Percentiles rank a stretch among this genome's conserved stretches.
These are phyloP conservation scores for Ennomos fuscantarius DNA, from an alignment of 2,888 invertebrate species.

Conservation along the genomic window DNA sequence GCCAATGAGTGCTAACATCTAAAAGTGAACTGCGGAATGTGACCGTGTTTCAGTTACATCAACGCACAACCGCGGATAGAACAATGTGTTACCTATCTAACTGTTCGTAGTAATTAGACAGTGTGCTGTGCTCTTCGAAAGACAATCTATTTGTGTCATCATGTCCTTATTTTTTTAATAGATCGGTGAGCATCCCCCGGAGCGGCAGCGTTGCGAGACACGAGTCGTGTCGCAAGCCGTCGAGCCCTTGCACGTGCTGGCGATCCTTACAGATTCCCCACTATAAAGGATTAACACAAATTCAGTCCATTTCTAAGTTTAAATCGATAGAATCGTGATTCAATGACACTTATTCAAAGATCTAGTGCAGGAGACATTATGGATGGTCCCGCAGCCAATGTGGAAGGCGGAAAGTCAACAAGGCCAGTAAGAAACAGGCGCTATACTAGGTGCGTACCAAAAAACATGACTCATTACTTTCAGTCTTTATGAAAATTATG, in stretches of 20 bases:
- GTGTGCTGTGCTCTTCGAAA: slow-evolving; percentile 65
- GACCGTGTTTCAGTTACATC: slow-evolving; percentile 84
- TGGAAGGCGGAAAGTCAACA: slow-evolving; percentile 79
- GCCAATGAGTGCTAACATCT: slow-evolving; percentile 72
- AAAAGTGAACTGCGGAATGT: slow-evolving; percentile 77
- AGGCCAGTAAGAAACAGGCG: slow-evolving; percentile 89
- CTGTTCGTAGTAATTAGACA: slow-evolving; percentile 60
- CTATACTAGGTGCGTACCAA: slow-evolving; percentile 87
- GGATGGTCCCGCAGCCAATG: slow-evolving; percentile 69
- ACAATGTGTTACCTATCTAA: slow-evolving; percentile 65
- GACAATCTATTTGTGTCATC: slow-evolving; percentile 82
- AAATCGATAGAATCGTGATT: slow-evolving; percentile 45
- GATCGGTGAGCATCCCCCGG: slow-evolving; percentile 83
- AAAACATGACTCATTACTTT: slow-evolving; percentile 74
- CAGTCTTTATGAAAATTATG: slow-evolving; percentile 61
- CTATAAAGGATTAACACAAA: slow-evolving; percentile 38
- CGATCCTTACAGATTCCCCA: slow-evolving; percentile 41
- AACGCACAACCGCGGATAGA: slow-evolving; percentile 63
- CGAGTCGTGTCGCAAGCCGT: slow-evolving; percentile 73
- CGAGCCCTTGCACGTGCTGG: slow-evolving; percentile 78
- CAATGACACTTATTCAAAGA: slow-evolving; percentile 76
- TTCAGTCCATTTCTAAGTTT: slow-evolving; percentile 39
- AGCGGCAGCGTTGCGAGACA: slow-evolving; percentile 71
- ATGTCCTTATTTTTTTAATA: slow-evolving; percentile 85
- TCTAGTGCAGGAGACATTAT: slow-evolving; percentile 59